Conservation (phyloP, 1,140 invertebrate species). For the Pantala flavescens region DNA sequence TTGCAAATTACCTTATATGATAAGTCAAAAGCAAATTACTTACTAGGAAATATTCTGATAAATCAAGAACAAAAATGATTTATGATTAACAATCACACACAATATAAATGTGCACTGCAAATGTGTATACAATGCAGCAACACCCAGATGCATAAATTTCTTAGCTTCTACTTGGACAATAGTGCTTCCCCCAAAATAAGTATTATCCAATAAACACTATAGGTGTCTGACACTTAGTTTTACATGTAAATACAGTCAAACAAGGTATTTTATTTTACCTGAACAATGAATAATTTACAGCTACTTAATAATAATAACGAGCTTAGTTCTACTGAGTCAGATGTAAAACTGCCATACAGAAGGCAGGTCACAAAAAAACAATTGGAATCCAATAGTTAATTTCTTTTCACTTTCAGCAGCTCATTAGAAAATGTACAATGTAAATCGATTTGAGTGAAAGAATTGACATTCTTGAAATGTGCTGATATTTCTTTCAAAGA, state of each 20-base stretch:
- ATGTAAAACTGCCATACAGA: slow-evolving; percentile 14
- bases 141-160: slow-evolving; percentile 9
- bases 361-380: slow-evolving; percentile 14
- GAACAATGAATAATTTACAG: slow-evolving; percentile 17
- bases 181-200: slow-evolving; percentile 13
- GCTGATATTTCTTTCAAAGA: slow-evolving; percentile 2
- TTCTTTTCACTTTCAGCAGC: slow-evolving; percentile 11
- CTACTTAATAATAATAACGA: slow-evolving; percentile 12
- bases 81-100: slow-evolving; percentile 14
- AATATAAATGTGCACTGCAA: slow-evolving; percentile 5
- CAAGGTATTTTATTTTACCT: slow-evolving; percentile 15
- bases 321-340: slow-evolving; percentile 12
- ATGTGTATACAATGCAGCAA: slow-evolving; percentile 13
- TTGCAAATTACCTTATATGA: slow-evolving; percentile 12
- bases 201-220: slow-evolving; percentile 16
- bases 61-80: slow-evolving; percentile 15
- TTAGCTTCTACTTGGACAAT: slow-evolving; percentile 15
- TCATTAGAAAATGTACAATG: slow-evolving; percentile 7
- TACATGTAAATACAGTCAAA: slow-evolving; percentile 17
- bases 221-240: slow-evolving; percentile 15
- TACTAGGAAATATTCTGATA: slow-evolving; percentile 13
- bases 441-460: neutral
- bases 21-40: slow-evolving; percentile 16
- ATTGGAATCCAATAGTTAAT: slow-evolving; percentile 13
- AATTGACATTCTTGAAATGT: slow-evolving; percentile 4